phyloP scores from a whole-genome alignment of 2,888 invertebrate species.

The Carpatolechia fugitivella region DNA sequence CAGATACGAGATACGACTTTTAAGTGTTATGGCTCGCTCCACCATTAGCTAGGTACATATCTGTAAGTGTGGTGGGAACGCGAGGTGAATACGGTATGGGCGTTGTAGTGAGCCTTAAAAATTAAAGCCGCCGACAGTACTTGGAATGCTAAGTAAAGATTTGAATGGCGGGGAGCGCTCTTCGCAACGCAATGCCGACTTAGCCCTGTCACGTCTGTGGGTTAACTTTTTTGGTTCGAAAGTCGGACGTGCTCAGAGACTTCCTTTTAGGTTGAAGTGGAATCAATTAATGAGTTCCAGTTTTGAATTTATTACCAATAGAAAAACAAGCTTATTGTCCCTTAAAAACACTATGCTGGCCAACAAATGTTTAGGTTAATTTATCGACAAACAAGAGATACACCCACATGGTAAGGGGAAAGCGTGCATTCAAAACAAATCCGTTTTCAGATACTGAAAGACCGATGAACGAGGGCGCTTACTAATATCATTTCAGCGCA shows the following conservation, averaged over 20 bases:
- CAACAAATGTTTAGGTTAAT: background rate
- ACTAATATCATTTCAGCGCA: constrained; percentile 57
- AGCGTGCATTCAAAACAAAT: constrained; percentile 8
- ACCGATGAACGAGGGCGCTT: constrained; percentile 43
- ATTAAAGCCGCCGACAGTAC: constrained; percentile 63
- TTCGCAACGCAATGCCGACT: constrained; percentile 54
- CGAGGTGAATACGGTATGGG: constrained; percentile 66
- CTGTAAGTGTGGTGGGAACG: constrained; percentile 66
- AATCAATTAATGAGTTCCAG: constrained; percentile 55
- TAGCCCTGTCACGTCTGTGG: constrained; percentile 54
- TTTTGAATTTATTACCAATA: constrained; percentile 35
- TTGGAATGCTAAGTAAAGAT: constrained; percentile 71
- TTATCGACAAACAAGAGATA: background rate
- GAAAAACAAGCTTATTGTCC: constrained; percentile 26
- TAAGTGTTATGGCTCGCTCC: constrained; percentile 34
- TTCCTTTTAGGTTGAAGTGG: constrained; percentile 46
- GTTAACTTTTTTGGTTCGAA: constrained; percentile 48
- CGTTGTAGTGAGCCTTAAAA: constrained; percentile 67
- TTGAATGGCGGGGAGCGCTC: constrained; percentile 58
- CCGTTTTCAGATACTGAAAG: constrained; percentile 30
- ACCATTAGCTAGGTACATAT: constrained; percentile 69
- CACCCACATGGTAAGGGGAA: background rate
- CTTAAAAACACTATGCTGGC: background rate
- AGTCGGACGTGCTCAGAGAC: constrained; percentile 51
- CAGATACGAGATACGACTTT: constrained; percentile 29